Evolutionary conservation across 2,888 invertebrate genomes (phyloP).

Genomic region (Dasysyrphus tricinctus): DNA sequence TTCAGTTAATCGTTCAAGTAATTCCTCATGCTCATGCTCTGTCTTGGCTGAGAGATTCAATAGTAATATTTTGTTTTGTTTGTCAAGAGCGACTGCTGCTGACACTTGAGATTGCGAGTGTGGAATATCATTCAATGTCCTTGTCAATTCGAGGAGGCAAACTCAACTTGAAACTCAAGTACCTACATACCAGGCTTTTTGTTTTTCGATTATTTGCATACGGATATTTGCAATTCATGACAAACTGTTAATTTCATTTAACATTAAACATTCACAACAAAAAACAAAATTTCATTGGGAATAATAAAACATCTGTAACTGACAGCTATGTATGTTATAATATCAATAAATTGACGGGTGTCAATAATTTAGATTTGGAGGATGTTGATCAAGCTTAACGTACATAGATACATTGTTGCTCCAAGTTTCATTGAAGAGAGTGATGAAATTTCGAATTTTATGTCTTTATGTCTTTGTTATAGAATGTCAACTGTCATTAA

Average conservation of each 20-base stretch:
- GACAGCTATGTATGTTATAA: constrained; percentile 12
- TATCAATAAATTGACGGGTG: constrained; percentile 24
- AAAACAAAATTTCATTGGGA: background rate
- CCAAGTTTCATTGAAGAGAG: background rate
- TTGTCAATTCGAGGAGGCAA: constrained; percentile 4
- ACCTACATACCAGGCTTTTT: background rate
- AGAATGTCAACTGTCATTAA: constrained; percentile 4
- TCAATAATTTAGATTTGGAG: constrained; percentile 60
- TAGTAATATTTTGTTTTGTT: constrained; percentile 9
- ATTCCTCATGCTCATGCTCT: constrained; percentile 13
- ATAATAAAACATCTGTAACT: constrained; percentile 7
- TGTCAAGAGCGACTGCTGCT: constrained; percentile 7
- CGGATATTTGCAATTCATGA: background rate
- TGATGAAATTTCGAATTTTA: background rate
- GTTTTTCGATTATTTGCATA: constrained; percentile 17
- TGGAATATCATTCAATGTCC: constrained; percentile 60
- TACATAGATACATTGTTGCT: background rate
- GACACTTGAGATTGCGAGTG: constrained; percentile 42
- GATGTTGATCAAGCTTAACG: constrained; percentile 55
- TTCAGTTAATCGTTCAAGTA: constrained; percentile 32
- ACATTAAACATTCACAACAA: constrained; percentile 1
- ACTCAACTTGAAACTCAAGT: background rate
- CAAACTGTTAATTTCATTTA: constrained; percentile 5
- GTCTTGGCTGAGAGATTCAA: background rate
- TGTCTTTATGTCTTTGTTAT: background rate